These are phyloP conservation scores for Drosophila infuscata DNA, from an alignment of 2,888 invertebrate genomes.

Conservation along the genomic window DNA sequence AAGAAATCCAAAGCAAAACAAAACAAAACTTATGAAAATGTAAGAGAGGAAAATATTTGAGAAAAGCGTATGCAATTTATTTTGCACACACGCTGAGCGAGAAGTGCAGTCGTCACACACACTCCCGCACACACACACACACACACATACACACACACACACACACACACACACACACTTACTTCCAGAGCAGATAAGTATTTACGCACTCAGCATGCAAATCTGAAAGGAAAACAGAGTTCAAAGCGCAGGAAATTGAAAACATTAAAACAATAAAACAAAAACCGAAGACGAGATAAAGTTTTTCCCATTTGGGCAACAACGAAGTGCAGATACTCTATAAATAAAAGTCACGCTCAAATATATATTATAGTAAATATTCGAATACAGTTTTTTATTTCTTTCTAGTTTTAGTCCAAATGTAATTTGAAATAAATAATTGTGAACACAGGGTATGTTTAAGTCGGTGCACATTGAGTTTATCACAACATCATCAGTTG, in stretches of 20 bases:
- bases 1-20: constrained; percentile 14
- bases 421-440: neutral
- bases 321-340: constrained; percentile 2
- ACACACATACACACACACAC: constrained; percentile 7
- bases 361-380: neutral
- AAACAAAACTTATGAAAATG: constrained; percentile 15
- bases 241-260: constrained; percentile 77
- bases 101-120: constrained; percentile 38
- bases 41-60: constrained; percentile 30
- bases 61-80: constrained; percentile 70
- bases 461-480: neutral
- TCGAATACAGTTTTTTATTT: too few species aligned
- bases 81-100: constrained; percentile 43
- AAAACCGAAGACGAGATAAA: constrained; percentile 6
- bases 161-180: constrained; percentile 1
- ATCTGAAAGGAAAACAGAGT: constrained; percentile 61
- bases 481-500: neutral
- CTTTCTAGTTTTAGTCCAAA: neutral
- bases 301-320: neutral
- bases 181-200: neutral
- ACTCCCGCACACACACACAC: neutral
- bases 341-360: neutral
- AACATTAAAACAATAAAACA: constrained; percentile 27
- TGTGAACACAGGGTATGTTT: neutral
- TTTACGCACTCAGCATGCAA: constrained; percentile 38